These are phyloP conservation scores for Anagrus nilaparvatae DNA, from an alignment of 1,140 invertebrate species.

Conservation along the genomic window DNA sequence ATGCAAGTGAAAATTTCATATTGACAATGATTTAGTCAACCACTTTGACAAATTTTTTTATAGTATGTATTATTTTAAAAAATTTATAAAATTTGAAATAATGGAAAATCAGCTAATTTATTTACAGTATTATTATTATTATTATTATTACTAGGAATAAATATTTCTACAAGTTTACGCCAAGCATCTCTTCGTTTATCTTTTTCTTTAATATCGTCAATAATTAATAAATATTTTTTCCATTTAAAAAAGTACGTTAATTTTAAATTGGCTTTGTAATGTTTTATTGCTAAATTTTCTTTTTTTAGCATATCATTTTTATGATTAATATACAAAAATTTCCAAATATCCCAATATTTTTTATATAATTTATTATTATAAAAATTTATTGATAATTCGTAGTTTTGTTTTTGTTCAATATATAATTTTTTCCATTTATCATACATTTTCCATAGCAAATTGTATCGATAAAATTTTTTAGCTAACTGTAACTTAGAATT, in stretches of 20 bases:
- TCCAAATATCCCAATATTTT: slow-evolving; percentile 24
- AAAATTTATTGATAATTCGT: slow-evolving; percentile 32
- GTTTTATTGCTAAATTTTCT: slow-evolving; percentile 16
- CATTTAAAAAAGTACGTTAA: slow-evolving; percentile 24
- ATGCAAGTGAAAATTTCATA: too few species aligned
- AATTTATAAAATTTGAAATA: too few species aligned
- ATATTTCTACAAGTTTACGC: slow-evolving; percentile 30
- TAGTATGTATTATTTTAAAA: too few species aligned
- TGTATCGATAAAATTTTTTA: slow-evolving; percentile 19
- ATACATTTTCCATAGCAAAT: slow-evolving; percentile 22
- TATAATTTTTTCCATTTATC: slow-evolving; percentile 22
- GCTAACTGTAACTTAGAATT: slow-evolving; percentile 20
- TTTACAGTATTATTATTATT: too few species aligned
- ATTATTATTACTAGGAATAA: slow-evolving; percentile 35
- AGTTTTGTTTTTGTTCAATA: slow-evolving; percentile 20
- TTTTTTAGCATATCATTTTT: slow-evolving; percentile 17
- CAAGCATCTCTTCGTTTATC: slow-evolving; percentile 29
- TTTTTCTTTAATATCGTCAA: slow-evolving; percentile 28
- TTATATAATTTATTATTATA: slow-evolving; percentile 27
- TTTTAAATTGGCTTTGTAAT: slow-evolving; percentile 22
- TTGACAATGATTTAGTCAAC: too few species aligned
- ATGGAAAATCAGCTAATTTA: too few species aligned
- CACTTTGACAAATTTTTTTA: too few species aligned
- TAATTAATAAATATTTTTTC: slow-evolving; percentile 27
- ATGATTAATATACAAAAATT: slow-evolving; percentile 9